phyloP scores from a whole-genome alignment of 1,140 invertebrate genomes.

The Brachionus calyciflorus region DNA sequence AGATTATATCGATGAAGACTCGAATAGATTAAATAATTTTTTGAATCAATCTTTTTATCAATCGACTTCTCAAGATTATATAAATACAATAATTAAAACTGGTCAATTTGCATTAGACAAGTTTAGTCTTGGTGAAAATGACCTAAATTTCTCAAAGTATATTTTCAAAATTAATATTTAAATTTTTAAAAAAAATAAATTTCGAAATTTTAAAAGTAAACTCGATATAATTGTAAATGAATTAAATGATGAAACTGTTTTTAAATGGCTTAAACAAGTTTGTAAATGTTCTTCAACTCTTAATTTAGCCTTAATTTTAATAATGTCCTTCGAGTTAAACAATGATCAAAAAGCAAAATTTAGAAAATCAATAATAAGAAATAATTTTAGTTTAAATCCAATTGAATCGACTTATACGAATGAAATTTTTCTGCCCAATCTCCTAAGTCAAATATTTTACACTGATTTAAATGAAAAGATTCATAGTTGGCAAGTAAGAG shows the following conservation, averaged over 20 bases:
- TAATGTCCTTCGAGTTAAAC: constrained; percentile 35
- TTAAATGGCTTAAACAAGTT: neutral
- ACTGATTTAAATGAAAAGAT: constrained; percentile 25
- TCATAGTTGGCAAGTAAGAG: constrained; percentile 38
- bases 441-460: constrained; percentile 24
- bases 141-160: neutral
- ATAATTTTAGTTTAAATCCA: neutral
- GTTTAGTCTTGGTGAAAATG: constrained; percentile 15
- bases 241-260: neutral
- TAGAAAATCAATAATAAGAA: neutral
- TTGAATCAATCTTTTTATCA: neutral
- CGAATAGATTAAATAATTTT: neutral
- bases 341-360: constrained; percentile 24
- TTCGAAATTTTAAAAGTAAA: neutral
- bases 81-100: neutral
- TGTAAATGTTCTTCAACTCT: neutral
- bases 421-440: constrained; percentile 15
- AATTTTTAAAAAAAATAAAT: neutral
- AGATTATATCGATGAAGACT: neutral
- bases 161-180: neutral
- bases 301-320: constrained; percentile 17
- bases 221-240: neutral
- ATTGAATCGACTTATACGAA: constrained; percentile 1
- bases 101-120: constrained; percentile 29
- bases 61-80: constrained; percentile 3